Conservation (phyloP, 2,113 vertebrate genomes). For the Campylomormyrus tamandua region DNA sequence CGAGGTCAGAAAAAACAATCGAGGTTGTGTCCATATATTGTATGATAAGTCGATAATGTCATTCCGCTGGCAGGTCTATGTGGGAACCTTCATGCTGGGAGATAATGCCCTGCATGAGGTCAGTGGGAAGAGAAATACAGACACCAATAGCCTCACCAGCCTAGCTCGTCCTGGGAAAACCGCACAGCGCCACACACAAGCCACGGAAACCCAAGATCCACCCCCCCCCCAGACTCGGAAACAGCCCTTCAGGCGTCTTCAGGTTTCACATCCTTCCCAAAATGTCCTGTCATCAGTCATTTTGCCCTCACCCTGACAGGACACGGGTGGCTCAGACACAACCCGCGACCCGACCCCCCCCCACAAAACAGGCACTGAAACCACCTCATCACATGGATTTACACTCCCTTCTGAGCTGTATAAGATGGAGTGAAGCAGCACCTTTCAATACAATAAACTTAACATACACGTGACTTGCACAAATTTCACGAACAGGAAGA, state of each 20-base stretch:
- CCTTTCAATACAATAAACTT: not conserved
- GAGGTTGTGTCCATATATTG: not conserved
- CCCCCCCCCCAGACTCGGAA: conserved; percentile 26
- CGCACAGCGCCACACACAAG: conserved; percentile 39
- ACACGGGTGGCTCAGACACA: not conserved
- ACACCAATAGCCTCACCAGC: conserved; percentile 21
- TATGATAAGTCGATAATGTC: too few species aligned
- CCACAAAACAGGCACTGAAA: not conserved
- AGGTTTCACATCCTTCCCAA: not conserved
- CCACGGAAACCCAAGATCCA: conserved; percentile 53
- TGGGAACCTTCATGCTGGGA: not conserved
- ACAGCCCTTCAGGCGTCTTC: not conserved
- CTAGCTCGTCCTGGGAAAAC: conserved; percentile 17
- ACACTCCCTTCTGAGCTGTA: not conserved
- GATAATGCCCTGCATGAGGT: too few species aligned
- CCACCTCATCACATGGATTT: not conserved
- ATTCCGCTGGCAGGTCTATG: too few species aligned
- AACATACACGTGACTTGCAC: not conserved
- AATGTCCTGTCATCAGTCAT: not conserved
- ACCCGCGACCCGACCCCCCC: not conserved
- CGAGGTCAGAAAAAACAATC: not conserved
- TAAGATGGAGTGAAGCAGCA: not conserved
- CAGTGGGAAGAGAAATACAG: too few species aligned
- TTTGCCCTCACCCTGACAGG: not conserved
- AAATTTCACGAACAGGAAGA: not conserved